These are phyloP conservation scores for Nomada lathburiana DNA, from an alignment of 2,888 invertebrate genomes.

Conservation along the genomic window DNA sequence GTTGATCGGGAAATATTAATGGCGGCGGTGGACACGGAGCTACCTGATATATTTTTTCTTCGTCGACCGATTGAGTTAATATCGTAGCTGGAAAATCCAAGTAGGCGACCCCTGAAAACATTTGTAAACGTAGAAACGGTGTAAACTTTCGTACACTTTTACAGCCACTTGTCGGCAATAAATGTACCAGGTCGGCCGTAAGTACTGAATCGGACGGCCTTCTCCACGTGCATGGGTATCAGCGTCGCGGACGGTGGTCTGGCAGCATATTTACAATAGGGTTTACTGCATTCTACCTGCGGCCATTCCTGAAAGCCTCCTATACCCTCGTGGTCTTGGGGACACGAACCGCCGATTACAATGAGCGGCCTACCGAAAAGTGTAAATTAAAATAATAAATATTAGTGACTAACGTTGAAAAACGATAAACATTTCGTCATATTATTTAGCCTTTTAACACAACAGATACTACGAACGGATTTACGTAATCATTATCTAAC, in stretches of 20 bases:
- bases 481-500: slow-evolving; percentile 48
- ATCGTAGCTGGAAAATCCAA: slow-evolving; percentile 96
- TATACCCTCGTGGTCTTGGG: slow-evolving; percentile 96
- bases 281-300: slow-evolving; percentile 94
- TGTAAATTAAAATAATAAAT: neutral
- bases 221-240: slow-evolving; percentile 96
- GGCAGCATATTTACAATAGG: slow-evolving; percentile 96
- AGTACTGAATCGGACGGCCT: slow-evolving; percentile 93
- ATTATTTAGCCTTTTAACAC: neutral
- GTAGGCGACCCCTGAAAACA: slow-evolving; percentile 88
- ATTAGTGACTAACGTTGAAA: neutral
- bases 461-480: neutral
- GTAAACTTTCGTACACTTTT: neutral
- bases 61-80: slow-evolving; percentile 86
- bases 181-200: slow-evolving; percentile 93
- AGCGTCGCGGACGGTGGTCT: slow-evolving; percentile 93
- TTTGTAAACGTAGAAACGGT: neutral
- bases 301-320: slow-evolving; percentile 98
- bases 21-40: slow-evolving; percentile 87
- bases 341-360: slow-evolving; percentile 96
- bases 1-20: slow-evolving; percentile 89
- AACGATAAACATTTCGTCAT: neutral
- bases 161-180: neutral
- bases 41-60: slow-evolving; percentile 76
- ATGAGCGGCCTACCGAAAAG: slow-evolving; percentile 89